Percentiles rank a stretch among this genome's conserved stretches.
These are phyloP conservation scores for Elymnias hypermnestra DNA, from an alignment of 1,140 invertebrate species.

Conservation along the genomic window DNA sequence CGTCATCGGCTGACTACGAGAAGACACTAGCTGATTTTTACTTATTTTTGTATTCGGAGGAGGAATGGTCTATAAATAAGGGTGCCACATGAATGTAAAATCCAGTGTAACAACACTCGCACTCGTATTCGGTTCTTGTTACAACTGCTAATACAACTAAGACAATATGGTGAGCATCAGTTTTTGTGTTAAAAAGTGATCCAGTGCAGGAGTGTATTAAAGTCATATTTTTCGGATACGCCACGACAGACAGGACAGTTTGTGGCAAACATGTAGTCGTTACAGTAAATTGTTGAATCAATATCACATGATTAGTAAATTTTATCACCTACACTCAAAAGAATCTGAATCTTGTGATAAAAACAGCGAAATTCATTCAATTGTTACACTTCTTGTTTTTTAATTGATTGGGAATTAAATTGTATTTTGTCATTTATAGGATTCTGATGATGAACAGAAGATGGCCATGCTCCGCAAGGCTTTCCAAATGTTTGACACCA, in stretches of 20 bases:
- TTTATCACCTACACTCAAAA: neutral
- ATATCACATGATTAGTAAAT: neutral
- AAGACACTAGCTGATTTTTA: conserved; percentile 55
- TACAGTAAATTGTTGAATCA: neutral
- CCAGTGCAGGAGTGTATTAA: conserved; percentile 18
- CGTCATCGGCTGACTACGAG: conserved; percentile 42
- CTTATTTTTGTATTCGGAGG: conserved; percentile 65
- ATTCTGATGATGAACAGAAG: conserved; percentile 86
- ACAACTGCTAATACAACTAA: conserved; percentile 49
- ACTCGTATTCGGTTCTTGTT: conserved; percentile 72
- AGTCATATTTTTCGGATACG: neutral
- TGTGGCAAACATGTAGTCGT: neutral
- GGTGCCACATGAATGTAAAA: conserved; percentile 51
- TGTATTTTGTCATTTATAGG: conserved; percentile 62
- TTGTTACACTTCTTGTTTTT: neutral
- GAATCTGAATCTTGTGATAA: neutral
- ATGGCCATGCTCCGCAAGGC: conserved; percentile 92
- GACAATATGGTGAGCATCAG: conserved; percentile 56
- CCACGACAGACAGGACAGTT: neutral
- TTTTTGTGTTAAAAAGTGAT: conserved; percentile 29
- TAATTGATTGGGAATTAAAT: too few relatives aligned
- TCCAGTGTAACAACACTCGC: conserved; percentile 73
- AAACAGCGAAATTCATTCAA: neutral
- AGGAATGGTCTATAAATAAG: conserved; percentile 71
- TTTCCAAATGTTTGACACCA: conserved; percentile 96